Evolutionary conservation across 1,140 invertebrate genomes (phyloP).

Genomic region (Lucilia cuprina): DNA sequence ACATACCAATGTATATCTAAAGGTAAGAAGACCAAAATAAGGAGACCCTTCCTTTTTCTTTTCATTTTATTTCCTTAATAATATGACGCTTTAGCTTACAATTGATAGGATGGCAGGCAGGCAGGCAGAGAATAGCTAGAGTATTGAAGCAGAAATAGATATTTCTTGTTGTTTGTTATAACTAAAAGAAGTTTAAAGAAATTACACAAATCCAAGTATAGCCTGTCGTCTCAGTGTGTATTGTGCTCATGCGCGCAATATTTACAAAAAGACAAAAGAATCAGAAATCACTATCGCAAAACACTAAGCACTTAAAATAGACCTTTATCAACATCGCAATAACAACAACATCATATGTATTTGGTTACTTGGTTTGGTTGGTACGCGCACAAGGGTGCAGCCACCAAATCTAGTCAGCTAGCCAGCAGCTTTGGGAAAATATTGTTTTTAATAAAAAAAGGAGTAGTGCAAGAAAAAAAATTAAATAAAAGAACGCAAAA

Average conservation of each 20-base stretch:
- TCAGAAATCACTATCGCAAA: constrained; percentile 14
- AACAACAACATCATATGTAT: background rate
- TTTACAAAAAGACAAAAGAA: background rate
- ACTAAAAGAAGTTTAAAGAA: background rate
- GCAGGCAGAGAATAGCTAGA: background rate
- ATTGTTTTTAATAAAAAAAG: constrained; percentile 5
- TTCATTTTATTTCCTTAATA: background rate
- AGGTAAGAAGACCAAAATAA: background rate
- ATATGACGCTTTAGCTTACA: background rate
- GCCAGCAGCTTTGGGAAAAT: constrained; percentile 19
- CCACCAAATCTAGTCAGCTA: background rate
- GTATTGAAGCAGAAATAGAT: background rate
- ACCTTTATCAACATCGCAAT: constrained; percentile 1
- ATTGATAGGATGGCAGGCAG: background rate
- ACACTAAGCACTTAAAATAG: constrained; percentile 26
- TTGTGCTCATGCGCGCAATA: background rate
- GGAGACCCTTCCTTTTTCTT: background rate
- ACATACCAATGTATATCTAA: background rate
- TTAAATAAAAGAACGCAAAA: background rate
- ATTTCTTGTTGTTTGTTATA: too few relatives aligned
- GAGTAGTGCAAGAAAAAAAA: background rate
- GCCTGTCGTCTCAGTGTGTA: background rate
- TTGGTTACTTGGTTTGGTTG: background rate
- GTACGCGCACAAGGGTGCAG: background rate
- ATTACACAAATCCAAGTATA: background rate